Conservation (phyloP, 2,888 invertebrate species). For the Argyra leucocephala region DNA sequence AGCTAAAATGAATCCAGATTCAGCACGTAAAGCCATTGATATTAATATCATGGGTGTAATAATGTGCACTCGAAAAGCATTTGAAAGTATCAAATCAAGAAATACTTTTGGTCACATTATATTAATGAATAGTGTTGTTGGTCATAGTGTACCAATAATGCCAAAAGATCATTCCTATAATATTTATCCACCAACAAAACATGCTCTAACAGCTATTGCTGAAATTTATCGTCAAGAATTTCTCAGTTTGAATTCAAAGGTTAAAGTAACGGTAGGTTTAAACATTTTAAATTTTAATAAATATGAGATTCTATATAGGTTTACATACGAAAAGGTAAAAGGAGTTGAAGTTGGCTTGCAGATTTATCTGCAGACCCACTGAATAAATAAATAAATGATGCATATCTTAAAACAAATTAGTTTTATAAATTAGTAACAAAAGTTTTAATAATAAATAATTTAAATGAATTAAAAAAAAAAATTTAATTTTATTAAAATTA, state of each 20-base stretch:
- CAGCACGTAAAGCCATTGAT: conserved; percentile 19
- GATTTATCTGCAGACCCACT: no score
- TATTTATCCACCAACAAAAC: conserved; percentile 37
- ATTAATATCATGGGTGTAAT: conserved; percentile 44
- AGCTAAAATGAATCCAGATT: conserved; percentile 21
- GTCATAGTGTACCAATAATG: conserved; percentile 31
- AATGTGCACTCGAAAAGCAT: conserved; percentile 45
- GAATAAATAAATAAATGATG: no score
- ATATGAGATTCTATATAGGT: no score
- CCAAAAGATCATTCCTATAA: conserved; percentile 30
- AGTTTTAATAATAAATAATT: background rate
- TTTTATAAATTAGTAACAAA: no score
- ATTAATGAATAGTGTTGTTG: conserved; percentile 40
- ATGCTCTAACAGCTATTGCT: conserved; percentile 37
- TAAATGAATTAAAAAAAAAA: background rate
- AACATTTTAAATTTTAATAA: no score
- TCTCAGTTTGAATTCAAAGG: conserved; percentile 31
- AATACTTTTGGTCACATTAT: conserved; percentile 46
- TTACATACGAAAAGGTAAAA: no score
- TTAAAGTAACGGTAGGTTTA: conserved; percentile 39
- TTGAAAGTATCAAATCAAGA: conserved; percentile 44
- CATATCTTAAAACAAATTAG: background rate
- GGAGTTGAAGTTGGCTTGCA: no score
- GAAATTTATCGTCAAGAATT: conserved; percentile 40
- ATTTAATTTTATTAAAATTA: conserved; percentile 19